Conservation (phyloP, 37 sponge, comb jelly and placozoan species). For the Eunapius fragilis region DNA sequence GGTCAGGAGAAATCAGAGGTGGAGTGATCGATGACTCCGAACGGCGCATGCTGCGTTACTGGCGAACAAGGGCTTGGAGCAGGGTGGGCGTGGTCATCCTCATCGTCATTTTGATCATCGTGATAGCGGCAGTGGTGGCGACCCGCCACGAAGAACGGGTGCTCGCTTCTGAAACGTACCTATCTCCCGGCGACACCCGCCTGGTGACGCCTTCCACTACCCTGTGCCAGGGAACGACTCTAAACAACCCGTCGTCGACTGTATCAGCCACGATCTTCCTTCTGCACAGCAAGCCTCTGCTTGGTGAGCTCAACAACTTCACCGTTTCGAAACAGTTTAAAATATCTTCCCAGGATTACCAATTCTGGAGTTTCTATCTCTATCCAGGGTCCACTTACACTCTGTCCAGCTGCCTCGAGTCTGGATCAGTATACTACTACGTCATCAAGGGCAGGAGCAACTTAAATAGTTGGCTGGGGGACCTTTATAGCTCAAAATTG, state of each 20-base stretch:
- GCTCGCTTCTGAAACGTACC: not conserved
- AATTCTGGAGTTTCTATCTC: constrained; percentile 16
- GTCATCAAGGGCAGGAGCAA: constrained; percentile 40
- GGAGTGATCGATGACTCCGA: too few species aligned
- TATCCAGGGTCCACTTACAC: constrained; percentile 25
- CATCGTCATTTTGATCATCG: not conserved
- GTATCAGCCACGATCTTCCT: constrained; percentile 8
- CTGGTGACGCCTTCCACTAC: constrained; percentile 5
- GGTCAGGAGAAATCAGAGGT: too few species aligned
- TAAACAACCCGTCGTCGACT: not conserved
- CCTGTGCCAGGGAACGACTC: constrained; percentile 18
- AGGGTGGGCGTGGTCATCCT: too few species aligned
- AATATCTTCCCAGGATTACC: not conserved
- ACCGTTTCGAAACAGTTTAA: not conserved
- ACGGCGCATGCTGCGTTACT: too few species aligned
- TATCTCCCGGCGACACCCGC: constrained; percentile 30
- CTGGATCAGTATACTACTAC: not conserved
- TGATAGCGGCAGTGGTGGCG: not conserved
- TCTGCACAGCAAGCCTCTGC: not conserved
- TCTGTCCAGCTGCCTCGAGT: not conserved
- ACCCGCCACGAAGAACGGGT: not conserved
- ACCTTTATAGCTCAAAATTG: not conserved
- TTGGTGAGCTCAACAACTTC: constrained; percentile 5
- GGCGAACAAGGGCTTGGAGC: too few species aligned
- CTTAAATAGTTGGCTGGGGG: constrained; percentile 32